These are phyloP conservation scores for Molanna angustata DNA, from an alignment of 2,888 invertebrate genomes.

Conservation along the genomic window DNA sequence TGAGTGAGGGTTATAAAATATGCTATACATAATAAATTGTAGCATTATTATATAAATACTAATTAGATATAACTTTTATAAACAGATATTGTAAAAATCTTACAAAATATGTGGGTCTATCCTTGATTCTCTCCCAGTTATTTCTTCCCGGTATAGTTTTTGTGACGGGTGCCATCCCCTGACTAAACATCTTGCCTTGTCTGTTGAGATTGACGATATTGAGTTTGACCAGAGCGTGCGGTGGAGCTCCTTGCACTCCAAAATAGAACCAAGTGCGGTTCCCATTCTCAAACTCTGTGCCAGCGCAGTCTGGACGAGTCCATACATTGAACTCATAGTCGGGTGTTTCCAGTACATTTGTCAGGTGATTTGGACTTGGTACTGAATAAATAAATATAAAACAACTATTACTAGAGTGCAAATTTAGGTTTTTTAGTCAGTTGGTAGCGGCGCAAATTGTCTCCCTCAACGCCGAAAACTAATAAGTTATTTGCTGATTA, in stretches of 20 bases:
- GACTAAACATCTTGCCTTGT: slow-evolving; percentile 86
- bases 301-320: slow-evolving; percentile 87
- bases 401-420: no score
- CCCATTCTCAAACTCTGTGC: slow-evolving; percentile 83
- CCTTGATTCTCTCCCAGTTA: slow-evolving; percentile 81
- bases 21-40: no score
- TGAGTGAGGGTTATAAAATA: no score
- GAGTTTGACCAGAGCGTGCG: slow-evolving; percentile 64
- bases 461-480: no score
- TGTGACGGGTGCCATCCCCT: slow-evolving; percentile 85
- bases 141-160: slow-evolving; percentile 71
- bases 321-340: slow-evolving; percentile 86
- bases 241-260: slow-evolving; percentile 62
- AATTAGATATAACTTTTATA: no score
- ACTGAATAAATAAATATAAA: slow-evolving; percentile 36
- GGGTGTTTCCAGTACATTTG: slow-evolving; percentile 51
- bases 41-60: no score
- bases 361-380: slow-evolving; percentile 44
- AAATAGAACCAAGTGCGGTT: slow-evolving; percentile 94
- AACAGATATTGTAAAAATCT: no score
- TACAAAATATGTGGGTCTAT: slow-evolving; percentile 75
- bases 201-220: slow-evolving; percentile 86
- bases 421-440: no score
- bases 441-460: no score
- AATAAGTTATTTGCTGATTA: no score